Evolutionary conservation across 2,797 vertebrate genomes (phyloP).

Genomic region (Loriculus beryllinus): DNA sequence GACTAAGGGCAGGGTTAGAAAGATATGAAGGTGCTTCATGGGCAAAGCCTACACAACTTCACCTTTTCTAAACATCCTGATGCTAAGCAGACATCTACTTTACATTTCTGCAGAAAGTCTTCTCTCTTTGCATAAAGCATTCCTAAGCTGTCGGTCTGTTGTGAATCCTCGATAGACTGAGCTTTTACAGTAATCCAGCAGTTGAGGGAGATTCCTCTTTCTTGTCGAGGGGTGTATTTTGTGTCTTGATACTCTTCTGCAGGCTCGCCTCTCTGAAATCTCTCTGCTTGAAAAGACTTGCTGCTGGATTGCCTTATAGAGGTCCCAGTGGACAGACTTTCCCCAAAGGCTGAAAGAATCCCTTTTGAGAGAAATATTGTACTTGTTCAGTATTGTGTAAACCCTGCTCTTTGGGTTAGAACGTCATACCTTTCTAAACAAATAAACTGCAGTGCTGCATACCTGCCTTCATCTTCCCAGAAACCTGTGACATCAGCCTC

Average conservation of each 20-base stretch:
- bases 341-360: neutral
- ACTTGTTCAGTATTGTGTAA: neutral
- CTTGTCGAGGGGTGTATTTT: neutral
- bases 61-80: neutral
- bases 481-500: neutral
- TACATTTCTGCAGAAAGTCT: neutral
- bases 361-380: neutral
- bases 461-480: neutral
- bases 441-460: neutral
- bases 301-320: neutral
- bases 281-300: neutral
- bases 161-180: neutral
- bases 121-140: neutral
- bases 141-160: neutral
- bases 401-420: neutral
- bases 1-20: neutral
- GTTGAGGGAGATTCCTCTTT: neutral
- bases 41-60: neutral
- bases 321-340: neutral
- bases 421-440: neutral
- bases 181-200: neutral
- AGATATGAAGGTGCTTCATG: neutral
- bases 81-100: neutral
- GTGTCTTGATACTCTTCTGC: neutral
- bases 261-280: neutral